A percentile compares a stretch with the other conserved stretches of the same genome.
These are phyloP conservation scores for Muscina levida DNA, from an alignment of 2,888 invertebrate genomes.

Conservation along the genomic window DNA sequence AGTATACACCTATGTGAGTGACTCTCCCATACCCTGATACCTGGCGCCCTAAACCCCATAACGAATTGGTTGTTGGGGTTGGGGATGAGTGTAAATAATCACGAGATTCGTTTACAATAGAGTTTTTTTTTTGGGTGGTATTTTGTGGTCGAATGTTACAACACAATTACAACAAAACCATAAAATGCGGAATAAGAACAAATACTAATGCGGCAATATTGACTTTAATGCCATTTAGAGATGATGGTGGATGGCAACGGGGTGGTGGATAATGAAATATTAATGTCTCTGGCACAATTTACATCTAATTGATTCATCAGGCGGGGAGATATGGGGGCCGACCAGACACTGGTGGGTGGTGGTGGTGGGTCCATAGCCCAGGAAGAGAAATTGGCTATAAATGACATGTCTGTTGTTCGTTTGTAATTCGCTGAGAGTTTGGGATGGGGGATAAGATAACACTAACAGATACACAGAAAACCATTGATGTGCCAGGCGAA, in stretches of 20 bases:
- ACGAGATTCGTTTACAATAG: conserved; percentile 54
- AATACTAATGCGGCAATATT: conserved; percentile 29
- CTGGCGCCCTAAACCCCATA: not conserved
- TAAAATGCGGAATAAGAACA: conserved; percentile 29
- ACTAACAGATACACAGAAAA: conserved; percentile 22
- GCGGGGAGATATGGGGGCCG: not conserved
- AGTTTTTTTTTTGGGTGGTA: conserved; percentile 38
- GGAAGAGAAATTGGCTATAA: not conserved
- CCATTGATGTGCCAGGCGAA: conserved; percentile 35
- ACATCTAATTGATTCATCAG: conserved; percentile 8
- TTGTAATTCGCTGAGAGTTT: not conserved
- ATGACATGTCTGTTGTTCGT: conserved; percentile 20
- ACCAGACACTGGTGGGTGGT: conserved; percentile 4
- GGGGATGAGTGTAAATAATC: conserved; percentile 49
- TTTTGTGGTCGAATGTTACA: not conserved
- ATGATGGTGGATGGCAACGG: not conserved
- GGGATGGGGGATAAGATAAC: conserved; percentile 45
- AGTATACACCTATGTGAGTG: not conserved
- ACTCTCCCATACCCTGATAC: not conserved
- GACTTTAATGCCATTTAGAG: conserved; percentile 23
- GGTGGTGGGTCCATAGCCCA: not conserved
- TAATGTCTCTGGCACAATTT: conserved; percentile 30
- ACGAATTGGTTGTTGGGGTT: not conserved
- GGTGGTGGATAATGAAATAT: conserved; percentile 29
- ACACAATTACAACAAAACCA: conserved; percentile 29